These are phyloP conservation scores for Apogon hyalosoma DNA, from an alignment of 2,797 vertebrate species.

Conservation along the genomic window DNA sequence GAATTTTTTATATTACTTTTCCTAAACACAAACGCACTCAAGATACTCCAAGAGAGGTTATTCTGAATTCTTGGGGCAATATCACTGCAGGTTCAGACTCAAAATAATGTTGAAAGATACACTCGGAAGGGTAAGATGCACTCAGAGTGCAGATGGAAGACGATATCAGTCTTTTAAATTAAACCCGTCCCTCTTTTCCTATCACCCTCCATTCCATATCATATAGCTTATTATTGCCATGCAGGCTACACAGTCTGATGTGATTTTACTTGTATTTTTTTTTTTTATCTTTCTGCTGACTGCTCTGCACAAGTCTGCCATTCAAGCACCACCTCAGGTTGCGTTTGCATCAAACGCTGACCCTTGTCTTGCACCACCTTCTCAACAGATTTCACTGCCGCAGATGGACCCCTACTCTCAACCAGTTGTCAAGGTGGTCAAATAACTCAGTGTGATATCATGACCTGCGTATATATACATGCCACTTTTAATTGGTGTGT, in stretches of 20 bases:
- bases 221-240: constrained; percentile 34
- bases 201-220: constrained; percentile 25
- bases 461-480: too few relatives aligned
- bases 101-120: constrained; percentile 37
- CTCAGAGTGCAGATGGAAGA: constrained; percentile 37
- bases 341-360: too few relatives aligned
- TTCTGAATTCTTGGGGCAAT: constrained; percentile 45
- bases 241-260: background rate
- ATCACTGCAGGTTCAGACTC: constrained; percentile 33
- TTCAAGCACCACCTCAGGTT: too few relatives aligned
- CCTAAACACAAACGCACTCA: background rate
- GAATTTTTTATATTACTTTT: background rate
- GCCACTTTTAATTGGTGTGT: too few relatives aligned
- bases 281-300: background rate
- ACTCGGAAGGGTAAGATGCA: constrained; percentile 24
- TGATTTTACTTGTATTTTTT: background rate
- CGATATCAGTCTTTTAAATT: constrained; percentile 64
- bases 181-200: constrained; percentile 35
- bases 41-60: background rate
- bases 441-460: too few relatives aligned
- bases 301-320: too few relatives aligned
- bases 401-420: too few relatives aligned
- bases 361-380: too few relatives aligned
- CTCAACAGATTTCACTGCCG: too few relatives aligned
- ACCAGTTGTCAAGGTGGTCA: too few relatives aligned